Percentiles rank a stretch among this genome's conserved stretches.
Conservation (phyloP, 1,140 invertebrate species). For the Drosophila gunungcola region DNA sequence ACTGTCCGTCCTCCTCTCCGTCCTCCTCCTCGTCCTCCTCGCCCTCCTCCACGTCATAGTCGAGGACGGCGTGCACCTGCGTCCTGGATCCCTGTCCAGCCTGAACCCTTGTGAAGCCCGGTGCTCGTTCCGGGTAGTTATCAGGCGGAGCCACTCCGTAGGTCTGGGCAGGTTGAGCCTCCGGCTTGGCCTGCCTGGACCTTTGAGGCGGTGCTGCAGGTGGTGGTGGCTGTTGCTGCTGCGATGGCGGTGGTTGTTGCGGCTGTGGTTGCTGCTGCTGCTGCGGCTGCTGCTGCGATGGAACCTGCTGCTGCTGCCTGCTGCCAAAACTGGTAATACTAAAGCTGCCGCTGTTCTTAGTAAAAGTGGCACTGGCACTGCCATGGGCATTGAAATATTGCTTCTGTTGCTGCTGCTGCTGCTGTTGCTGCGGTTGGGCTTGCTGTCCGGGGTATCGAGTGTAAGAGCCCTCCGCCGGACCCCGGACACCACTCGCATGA, state of each 20-base stretch:
- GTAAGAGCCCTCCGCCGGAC: slow-evolving; percentile 70
- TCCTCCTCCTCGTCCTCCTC: slow-evolving; percentile 79
- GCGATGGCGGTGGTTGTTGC: slow-evolving; percentile 20
- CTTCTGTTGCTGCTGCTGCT: slow-evolving; percentile 54
- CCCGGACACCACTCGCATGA: slow-evolving; percentile 41
- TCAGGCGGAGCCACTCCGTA: slow-evolving; percentile 67
- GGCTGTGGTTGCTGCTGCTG: slow-evolving; percentile 39
- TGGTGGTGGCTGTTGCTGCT: slow-evolving; percentile 26
- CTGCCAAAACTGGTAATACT: slow-evolving; percentile 75
- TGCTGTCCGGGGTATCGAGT: slow-evolving; percentile 53
- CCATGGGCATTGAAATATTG: slow-evolving; percentile 73
- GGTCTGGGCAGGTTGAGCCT: slow-evolving; percentile 60
- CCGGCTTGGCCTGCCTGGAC: slow-evolving; percentile 50
- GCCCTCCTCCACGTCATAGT: slow-evolving; percentile 84
- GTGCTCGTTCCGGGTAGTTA: slow-evolving; percentile 75
- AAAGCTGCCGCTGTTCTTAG: slow-evolving; percentile 74
- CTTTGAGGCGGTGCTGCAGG: slow-evolving; percentile 29
- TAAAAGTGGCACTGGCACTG: slow-evolving; percentile 63
- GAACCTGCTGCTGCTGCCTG: slow-evolving; percentile 42
- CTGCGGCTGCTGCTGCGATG: slow-evolving; percentile 17
- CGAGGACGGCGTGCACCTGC: slow-evolving; percentile 83
- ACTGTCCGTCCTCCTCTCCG: slow-evolving; percentile 57
- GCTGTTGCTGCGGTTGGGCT: slow-evolving; percentile 20
- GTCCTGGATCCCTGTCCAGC: slow-evolving; percentile 81
- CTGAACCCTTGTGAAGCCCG: slow-evolving; percentile 82